Conservation (phyloP, 2,797 vertebrate genomes). For the Hypotaenidia philippensis region DNA sequence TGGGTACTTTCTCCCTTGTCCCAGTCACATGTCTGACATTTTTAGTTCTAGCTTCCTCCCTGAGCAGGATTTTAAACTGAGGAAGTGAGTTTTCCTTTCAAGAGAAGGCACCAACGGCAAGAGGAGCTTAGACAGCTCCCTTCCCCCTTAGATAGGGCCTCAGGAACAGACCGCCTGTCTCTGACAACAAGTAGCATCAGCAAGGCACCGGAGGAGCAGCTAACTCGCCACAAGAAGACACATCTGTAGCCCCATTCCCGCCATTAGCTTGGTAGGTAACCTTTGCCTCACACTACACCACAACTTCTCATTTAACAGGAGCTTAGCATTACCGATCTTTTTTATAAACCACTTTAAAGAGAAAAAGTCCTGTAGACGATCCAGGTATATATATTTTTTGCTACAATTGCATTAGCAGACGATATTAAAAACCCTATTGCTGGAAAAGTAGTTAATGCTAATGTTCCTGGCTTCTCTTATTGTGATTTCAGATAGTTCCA, state of each 20-base stretch:
- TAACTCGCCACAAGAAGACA: fast-evolving
- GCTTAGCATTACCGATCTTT: not conserved
- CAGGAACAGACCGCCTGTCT: not conserved
- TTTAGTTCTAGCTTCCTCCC: not conserved
- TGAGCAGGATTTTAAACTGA: not conserved
- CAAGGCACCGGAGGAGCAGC: not conserved
- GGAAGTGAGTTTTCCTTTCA: not conserved
- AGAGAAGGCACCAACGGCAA: fast-evolving
- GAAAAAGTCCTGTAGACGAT: not conserved
- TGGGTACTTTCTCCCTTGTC: not conserved
- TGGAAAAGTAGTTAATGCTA: not conserved
- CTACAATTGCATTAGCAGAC: not conserved
- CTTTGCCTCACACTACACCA: not conserved
- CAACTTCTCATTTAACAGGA: not conserved
- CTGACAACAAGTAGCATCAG: not conserved
- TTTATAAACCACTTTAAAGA: not conserved
- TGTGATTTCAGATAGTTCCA: not conserved
- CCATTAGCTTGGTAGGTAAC: not conserved
- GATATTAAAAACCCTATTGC: not conserved
- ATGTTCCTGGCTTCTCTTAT: not conserved
- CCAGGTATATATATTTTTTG: not conserved
- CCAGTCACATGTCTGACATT: not conserved
- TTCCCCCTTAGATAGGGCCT: not conserved
- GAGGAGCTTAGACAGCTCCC: not conserved
- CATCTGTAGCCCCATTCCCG: not conserved